Base-by-base conservation (phyloP, 2,888 invertebrate species). In the Gymnocheta viridis region DNA sequence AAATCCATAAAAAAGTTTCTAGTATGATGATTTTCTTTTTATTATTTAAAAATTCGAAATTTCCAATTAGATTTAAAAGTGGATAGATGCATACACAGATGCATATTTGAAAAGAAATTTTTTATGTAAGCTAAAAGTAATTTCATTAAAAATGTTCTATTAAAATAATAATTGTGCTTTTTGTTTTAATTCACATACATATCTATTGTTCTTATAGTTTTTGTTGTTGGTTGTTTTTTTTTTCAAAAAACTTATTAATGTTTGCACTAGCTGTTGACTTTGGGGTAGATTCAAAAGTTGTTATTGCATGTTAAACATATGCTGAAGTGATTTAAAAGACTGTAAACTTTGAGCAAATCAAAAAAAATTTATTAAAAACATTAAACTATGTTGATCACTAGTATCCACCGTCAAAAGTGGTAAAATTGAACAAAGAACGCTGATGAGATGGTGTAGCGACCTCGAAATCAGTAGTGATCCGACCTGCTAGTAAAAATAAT, bases 81-180 rank as follows among this genome's bases (percentile, higher is more conserved):
- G 6, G 54, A 27, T 35, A 17, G 7, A 44, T 44, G n/a, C 44
- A 41, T 4, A 17, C 5, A 17, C 22, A 7, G 7, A 19, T 7
- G n/a, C 17, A 44, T n/a, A 17, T 44, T 44, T 24, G 14, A 51
- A 27, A 17, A 41, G 14, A 27, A 64, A 38, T 38, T 60, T n/a
- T 60, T 22, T 41, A 14, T 64, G 27, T 22, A 27, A 44, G 9
- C 14, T 44, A 24, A 17, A 44, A 38, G 27, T 27, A 64, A 66
- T 49, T 49, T 64, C 47, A 27, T 41, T 64, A 6, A 41, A 35
- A 22, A n/a, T 24, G 14, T 62, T 62, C 14, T 41, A 62, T 41
- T 62, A 62, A 64, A 27, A 27, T 27, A 44, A 44, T 24, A 60
- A 60, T 60, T 60, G 22, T 14, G 24, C 4, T 56, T 56, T 54